Base-by-base conservation (phyloP, 2,888 invertebrate genomes). In the Polydrusus pterygomalis region DNA sequence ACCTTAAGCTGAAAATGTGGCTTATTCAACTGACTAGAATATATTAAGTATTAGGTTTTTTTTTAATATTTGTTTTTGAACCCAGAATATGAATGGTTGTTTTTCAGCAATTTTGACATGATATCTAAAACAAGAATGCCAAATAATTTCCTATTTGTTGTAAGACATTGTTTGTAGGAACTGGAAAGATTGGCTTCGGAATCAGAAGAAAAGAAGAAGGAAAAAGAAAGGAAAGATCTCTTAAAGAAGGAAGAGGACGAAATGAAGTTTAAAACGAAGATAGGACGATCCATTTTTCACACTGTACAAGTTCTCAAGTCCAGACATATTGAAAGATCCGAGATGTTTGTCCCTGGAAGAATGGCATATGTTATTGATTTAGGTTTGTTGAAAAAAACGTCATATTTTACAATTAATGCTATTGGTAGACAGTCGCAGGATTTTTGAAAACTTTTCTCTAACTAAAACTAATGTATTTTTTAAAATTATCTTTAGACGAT, bases 291-390 rank as follows among this genome's bases (percentile, higher is more conserved):
- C 82, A 91, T 96, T 76, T 92, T 92, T 85, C 91, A 93, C 79
- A 90, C 92, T 70, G 87, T 93, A n/a, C 86, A 91, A 85, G 89
- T 90, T 0, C 91, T 92, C 86, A 93, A 94, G 80, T 93, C 93
- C 0, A 92, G 94, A 77, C 92, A 92, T 77, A 91, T 96, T 43
- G 91, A 93, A 49, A 91, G 96, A 70, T 97, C 97, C 86, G 99
- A 99, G 83, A 87, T 98, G 74, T 99, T 99, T 88, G 93, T 95
- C 0, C 95, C 98, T 0, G 97, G 98, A 0, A 92, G 99, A 51
- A 99, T 99, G 98, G 99, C 99, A 0, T 99, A 99, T 86, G 95
- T 98, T 0, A 97, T 99, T 45, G 99, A 99, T 83, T 88, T 99
- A 81, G 86, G 85, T 85, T 79, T 54, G 51, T 51, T 43, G 8